Evolutionary conservation across 1,140 invertebrate species (phyloP).

Genomic region (Drosophila paulistorum): DNA sequence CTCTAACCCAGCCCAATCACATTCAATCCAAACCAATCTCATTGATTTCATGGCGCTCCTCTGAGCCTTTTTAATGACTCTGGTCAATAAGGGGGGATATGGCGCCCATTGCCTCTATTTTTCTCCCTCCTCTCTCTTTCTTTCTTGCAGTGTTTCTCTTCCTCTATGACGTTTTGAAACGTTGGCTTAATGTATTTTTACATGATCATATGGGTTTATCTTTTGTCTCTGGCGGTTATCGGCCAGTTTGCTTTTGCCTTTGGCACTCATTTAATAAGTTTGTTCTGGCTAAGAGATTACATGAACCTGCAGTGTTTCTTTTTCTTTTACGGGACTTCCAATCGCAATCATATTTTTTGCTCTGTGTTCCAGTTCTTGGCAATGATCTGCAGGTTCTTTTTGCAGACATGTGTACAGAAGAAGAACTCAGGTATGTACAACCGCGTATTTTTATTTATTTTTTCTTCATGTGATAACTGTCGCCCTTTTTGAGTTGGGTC

Average conservation of each 20-base stretch:
- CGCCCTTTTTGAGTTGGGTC: constrained; percentile 56
- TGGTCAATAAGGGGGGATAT: constrained; percentile 6
- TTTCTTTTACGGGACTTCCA: constrained; percentile 32
- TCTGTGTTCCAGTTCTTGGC: constrained; percentile 1
- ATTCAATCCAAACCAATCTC: constrained; percentile 43
- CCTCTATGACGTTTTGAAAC: constrained; percentile 32
- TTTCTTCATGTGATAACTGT: constrained; percentile 32
- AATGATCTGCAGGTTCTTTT: background rate
- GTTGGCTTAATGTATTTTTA: constrained; percentile 75
- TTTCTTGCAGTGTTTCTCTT: constrained; percentile 11
- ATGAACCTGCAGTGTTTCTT: constrained; percentile 81
- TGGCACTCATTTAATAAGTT: constrained; percentile 80
- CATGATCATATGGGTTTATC: constrained; percentile 82
- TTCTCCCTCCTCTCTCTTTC: constrained; percentile 1
- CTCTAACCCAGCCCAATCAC: constrained; percentile 44
- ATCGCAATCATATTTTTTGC: constrained; percentile 74
- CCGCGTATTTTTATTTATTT: constrained; percentile 8
- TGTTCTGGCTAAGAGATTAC: constrained; percentile 82
- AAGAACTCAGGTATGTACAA: constrained; percentile 8
- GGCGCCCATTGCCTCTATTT: constrained; percentile 8
- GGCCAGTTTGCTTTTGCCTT: constrained; percentile 62
- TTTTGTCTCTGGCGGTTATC: constrained; percentile 70
- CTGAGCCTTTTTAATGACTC: constrained; percentile 73
- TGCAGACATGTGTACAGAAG: background rate
- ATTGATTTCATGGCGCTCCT: constrained; percentile 72